Evolutionary conservation across 2,113 vertebrate species (phyloP).

Genomic region (Philantomba maxwellii): DNA sequence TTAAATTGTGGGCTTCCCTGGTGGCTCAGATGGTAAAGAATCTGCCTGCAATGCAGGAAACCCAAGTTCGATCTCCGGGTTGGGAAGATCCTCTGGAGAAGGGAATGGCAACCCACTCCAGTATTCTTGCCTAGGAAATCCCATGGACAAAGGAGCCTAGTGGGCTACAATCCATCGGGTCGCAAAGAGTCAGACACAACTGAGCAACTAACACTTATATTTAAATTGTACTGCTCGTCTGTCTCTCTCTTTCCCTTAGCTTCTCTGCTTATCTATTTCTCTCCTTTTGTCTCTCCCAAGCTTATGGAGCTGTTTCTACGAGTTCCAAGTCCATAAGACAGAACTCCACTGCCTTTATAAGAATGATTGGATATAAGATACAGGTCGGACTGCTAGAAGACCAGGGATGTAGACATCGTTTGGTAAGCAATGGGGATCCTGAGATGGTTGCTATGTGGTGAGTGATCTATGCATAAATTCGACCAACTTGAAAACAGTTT

Average conservation of each 20-base stretch:
- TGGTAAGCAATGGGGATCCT: not conserved
- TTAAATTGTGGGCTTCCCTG: not conserved
- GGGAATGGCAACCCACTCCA: not conserved
- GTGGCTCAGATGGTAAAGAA: not conserved
- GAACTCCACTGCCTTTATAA: not conserved
- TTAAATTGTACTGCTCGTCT: not conserved
- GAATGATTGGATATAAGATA: not conserved
- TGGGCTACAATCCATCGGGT: not conserved
- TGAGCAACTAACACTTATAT: not conserved
- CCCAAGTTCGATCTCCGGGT: not conserved
- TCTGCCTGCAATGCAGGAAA: not conserved
- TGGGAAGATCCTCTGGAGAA: not conserved
- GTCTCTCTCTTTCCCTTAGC: not conserved
- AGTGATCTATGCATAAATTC: not conserved
- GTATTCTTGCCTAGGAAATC: not conserved
- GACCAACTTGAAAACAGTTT: not conserved
- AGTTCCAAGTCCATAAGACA: not conserved
- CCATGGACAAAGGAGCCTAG: not conserved
- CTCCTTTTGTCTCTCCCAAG: not conserved
- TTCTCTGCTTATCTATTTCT: not conserved
- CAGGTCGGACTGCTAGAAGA: not conserved
- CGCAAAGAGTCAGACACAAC: not conserved
- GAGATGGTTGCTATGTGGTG: not conserved
- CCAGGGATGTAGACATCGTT: not conserved
- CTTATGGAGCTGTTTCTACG: not conserved